Conservation (phyloP, 1,140 invertebrate genomes). For the Drosophila rufa region DNA sequence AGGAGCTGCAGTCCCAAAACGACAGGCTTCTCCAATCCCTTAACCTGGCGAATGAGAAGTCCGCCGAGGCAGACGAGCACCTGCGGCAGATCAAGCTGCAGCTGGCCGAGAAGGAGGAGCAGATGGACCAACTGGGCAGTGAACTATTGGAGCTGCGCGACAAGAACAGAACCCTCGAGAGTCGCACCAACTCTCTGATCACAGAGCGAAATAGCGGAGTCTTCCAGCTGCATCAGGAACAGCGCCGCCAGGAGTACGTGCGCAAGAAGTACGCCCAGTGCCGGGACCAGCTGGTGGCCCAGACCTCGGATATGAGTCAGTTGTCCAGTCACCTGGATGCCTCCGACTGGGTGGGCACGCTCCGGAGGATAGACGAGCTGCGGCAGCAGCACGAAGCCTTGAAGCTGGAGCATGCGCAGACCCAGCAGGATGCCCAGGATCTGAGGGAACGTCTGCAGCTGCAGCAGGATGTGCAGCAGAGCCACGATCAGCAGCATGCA, state of each 20-base stretch:
- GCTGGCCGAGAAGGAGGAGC: conserved; percentile 37
- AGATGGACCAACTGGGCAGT: conserved; percentile 30
- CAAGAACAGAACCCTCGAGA: conserved; percentile 33
- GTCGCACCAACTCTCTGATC: conserved; percentile 13
- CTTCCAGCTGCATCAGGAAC: background rate
- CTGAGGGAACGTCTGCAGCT: conserved; percentile 1
- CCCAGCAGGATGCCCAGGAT: background rate
- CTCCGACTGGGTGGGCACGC: background rate
- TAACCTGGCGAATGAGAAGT: background rate
- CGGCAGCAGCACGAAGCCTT: background rate
- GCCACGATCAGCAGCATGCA: background rate
- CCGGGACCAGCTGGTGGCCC: background rate
- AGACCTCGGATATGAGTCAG: background rate
- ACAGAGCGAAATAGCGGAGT: background rate
- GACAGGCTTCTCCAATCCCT: conserved; percentile 13
- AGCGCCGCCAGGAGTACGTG: background rate
- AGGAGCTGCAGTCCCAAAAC: background rate
- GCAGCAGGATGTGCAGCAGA: background rate
- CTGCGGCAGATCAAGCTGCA: conserved; percentile 30
- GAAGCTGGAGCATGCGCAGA: background rate
- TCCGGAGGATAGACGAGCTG: background rate
- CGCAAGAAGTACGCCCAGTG: conserved; percentile 2
- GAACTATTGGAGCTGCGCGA: conserved; percentile 26
- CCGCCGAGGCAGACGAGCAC: conserved; percentile 19
- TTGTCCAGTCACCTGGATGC: background rate